These are phyloP conservation scores for Brachynemurus nebulosus DNA, from an alignment of 2,888 invertebrate genomes.

Conservation along the genomic window DNA sequence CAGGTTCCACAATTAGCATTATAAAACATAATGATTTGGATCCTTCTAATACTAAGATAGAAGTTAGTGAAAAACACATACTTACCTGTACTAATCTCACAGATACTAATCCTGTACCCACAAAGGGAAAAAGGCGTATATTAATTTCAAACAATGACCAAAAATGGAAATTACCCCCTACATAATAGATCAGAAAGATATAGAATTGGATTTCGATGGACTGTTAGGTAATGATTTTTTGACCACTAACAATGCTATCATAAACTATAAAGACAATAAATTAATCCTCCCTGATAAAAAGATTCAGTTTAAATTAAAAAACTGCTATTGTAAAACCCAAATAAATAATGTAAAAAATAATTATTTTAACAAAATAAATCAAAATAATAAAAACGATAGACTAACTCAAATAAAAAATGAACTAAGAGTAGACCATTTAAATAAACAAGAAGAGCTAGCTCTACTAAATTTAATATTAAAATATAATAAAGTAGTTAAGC, in stretches of 20 bases:
- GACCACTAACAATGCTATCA: neutral
- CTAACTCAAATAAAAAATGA: neutral
- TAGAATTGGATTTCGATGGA: neutral
- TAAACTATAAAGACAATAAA: neutral
- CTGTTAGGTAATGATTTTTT: neutral
- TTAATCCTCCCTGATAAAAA: neutral
- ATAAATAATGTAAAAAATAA: neutral
- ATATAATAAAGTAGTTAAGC: neutral
- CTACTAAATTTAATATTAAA: neutral
- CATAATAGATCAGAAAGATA: neutral
- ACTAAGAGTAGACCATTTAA: neutral
- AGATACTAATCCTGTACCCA: neutral
- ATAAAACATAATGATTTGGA: neutral
- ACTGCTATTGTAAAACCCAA: neutral
- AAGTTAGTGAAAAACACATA: neutral
- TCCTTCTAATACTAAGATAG: neutral
- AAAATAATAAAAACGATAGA: neutral
- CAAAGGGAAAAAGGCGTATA: neutral
- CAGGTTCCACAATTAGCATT: neutral
- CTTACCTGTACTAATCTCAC: neutral
- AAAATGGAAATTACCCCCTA: neutral
- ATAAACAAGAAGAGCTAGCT: neutral
- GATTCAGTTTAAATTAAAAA: neutral
- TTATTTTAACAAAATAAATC: neutral
- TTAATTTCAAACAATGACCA: neutral